These are phyloP conservation scores for Phalacrocorax pelagicus DNA, from an alignment of 2,113 vertebrate species.

Conservation along the genomic window DNA sequence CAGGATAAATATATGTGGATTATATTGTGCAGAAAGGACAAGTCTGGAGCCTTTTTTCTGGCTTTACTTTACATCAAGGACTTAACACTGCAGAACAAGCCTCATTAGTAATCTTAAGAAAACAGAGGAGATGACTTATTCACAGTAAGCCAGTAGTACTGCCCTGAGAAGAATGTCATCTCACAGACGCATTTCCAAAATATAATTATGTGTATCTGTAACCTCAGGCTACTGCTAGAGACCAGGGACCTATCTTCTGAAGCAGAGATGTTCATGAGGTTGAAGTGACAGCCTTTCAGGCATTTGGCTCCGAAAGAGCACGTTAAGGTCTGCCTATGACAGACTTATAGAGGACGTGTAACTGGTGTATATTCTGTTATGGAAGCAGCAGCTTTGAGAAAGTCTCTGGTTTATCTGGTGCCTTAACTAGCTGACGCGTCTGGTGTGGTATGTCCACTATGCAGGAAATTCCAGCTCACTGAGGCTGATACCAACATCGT, in stretches of 20 bases:
- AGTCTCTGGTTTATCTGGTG: conserved; percentile 6
- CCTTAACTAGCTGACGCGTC: conserved; percentile 35
- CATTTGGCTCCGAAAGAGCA: background rate
- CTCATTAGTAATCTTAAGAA: background rate
- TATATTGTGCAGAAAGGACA: background rate
- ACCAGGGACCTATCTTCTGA: background rate
- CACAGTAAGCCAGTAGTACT: background rate
- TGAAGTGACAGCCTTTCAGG: background rate
- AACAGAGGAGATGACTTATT: background rate
- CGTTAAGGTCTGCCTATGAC: background rate
- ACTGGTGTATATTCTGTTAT: background rate
- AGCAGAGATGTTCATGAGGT: background rate
- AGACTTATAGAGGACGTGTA: background rate
- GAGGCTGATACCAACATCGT: conserved; percentile 32
- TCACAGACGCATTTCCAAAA: background rate
- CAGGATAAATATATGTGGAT: background rate
- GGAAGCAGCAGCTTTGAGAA: background rate
- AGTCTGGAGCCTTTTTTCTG: background rate
- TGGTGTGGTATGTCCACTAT: conserved; percentile 47
- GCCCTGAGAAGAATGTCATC: background rate
- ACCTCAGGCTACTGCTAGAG: background rate
- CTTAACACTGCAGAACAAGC: background rate
- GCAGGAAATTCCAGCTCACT: conserved; percentile 73
- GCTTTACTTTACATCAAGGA: background rate
- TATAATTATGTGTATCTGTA: background rate